These are phyloP conservation scores for Stenurella melanura DNA, from an alignment of 2,888 invertebrate genomes.

Conservation along the genomic window DNA sequence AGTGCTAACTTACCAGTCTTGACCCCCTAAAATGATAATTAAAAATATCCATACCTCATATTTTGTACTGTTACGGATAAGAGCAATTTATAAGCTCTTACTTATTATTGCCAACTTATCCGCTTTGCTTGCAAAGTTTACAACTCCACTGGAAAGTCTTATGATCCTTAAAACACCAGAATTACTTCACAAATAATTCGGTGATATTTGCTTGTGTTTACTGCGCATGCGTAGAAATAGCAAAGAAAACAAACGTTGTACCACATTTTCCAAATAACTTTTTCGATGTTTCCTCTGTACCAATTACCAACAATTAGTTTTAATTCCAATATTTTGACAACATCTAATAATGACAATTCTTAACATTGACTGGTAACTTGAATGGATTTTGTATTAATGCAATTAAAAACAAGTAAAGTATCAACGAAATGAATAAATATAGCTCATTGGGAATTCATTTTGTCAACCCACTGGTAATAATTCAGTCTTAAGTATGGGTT, in stretches of 20 bases:
- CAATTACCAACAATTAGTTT: conserved; percentile 11
- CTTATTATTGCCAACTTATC: too few species aligned
- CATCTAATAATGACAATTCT: conserved; percentile 13
- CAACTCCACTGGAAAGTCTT: too few species aligned
- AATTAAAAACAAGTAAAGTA: not conserved
- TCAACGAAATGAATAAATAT: conserved; percentile 31
- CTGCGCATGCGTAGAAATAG: too few species aligned
- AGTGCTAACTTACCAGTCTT: too few species aligned
- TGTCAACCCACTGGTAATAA: not conserved
- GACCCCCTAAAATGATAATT: too few species aligned
- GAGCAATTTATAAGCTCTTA: too few species aligned
- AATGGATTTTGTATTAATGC: conserved; percentile 8
- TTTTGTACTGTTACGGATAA: too few species aligned
- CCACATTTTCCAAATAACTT: conserved; percentile 15
- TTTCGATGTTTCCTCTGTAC: conserved; percentile 28
- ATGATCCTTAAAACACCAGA: too few species aligned
- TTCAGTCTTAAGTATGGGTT: not conserved
- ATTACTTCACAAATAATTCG: too few species aligned
- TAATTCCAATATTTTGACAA: not conserved
- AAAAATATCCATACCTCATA: too few species aligned
- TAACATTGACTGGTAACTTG: not conserved
- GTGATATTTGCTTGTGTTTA: too few species aligned
- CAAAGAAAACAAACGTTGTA: not conserved
- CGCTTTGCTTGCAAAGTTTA: too few species aligned
- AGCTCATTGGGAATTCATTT: not conserved